Conservation (phyloP, 1,140 invertebrate genomes). For the Melanaphis sacchari region DNA sequence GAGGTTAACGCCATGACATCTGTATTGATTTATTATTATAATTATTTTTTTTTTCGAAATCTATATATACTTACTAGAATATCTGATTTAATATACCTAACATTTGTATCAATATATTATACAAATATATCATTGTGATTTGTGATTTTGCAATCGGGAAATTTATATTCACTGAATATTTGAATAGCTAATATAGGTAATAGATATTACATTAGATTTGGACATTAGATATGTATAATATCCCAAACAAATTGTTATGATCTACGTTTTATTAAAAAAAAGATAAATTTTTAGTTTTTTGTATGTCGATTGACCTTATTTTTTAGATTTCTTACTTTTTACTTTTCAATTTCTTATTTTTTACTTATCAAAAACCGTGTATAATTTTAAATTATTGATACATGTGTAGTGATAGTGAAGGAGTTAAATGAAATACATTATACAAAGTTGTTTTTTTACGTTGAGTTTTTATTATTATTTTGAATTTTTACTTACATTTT, state of each 20-base stretch:
- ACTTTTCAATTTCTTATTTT: not conserved
- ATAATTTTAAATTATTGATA: not conserved
- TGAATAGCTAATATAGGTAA: not conserved
- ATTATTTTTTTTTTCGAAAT: no score
- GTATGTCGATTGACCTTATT: not conserved
- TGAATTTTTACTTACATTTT: not conserved
- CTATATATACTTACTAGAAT: no score
- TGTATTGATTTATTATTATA: no score
- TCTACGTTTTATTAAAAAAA: not conserved
- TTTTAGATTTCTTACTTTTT: not conserved
- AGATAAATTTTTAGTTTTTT: not conserved
- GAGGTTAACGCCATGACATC: no score
- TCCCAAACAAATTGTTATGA: not conserved
- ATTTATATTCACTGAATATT: not conserved
- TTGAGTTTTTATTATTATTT: not conserved
- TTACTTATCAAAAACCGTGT: not conserved
- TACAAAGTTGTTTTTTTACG: not conserved
- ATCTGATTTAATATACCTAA: not conserved
- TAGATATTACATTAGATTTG: not conserved
- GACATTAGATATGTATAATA: not conserved
- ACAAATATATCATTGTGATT: not conserved
- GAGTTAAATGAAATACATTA: not conserved
- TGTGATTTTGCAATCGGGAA: not conserved
- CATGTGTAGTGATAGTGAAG: not conserved
- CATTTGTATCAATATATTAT: not conserved